Evolutionary conservation across 2,888 invertebrate genomes (phyloP).

Genomic region (Tetragnatha montana): DNA sequence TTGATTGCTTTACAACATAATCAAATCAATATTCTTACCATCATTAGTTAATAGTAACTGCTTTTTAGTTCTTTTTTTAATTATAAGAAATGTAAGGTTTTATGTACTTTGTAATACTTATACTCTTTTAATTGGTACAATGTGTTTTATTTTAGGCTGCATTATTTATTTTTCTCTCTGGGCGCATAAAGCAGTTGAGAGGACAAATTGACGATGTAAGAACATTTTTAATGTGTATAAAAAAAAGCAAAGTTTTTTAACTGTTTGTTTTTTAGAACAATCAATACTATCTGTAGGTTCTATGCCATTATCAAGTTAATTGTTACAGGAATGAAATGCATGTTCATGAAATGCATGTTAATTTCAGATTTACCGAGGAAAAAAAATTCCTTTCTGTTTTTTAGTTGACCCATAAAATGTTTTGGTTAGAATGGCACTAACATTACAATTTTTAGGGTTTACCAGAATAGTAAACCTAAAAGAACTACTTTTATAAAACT

Average conservation of each 20-base stretch:
- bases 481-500: too few relatives aligned
- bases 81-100: background rate
- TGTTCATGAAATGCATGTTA: too few relatives aligned
- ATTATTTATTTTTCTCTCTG: slow-evolving; percentile 94
- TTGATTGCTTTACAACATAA: background rate
- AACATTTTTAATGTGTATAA: background rate
- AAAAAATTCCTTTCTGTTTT: background rate
- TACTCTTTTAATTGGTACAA: background rate
- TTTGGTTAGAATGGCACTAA: background rate
- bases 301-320: too few relatives aligned
- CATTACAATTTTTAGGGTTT: background rate
- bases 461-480: too few relatives aligned
- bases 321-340: too few relatives aligned
- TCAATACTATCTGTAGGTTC: too few relatives aligned
- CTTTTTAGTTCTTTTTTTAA: background rate
- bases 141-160: slow-evolving; percentile 81
- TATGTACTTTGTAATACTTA: background rate
- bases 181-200: slow-evolving; percentile 87
- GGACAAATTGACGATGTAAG: slow-evolving; percentile 82
- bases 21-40: background rate
- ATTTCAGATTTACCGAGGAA: too few relatives aligned
- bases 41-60: background rate
- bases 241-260: background rate
- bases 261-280: too few relatives aligned
- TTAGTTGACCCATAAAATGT: background rate